Base-by-base conservation (phyloP, 2,797 vertebrate species). In the Rhadinocentrus ornatus region DNA sequence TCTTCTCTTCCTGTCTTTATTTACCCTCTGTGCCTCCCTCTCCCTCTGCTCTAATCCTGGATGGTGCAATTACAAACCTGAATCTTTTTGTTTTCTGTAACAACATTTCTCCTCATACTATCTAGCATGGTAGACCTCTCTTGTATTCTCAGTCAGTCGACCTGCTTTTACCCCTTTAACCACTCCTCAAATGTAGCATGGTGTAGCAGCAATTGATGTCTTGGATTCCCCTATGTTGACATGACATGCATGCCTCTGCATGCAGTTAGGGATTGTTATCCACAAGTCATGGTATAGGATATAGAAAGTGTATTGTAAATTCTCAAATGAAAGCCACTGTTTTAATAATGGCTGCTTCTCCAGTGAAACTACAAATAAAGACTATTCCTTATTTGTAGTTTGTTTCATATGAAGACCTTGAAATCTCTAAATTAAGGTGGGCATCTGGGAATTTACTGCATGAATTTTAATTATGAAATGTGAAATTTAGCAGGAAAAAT, bases 111-210 rank as follows among this genome's bases (percentile, higher is more conserved):
- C 66, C 65, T 88, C 88, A 78, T 88, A 75, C 73, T 69, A 88
- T 84, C 90, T 91, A 94, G 95, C 96, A 95, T 94, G 93, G 86
- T 90, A 86, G 70, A 87, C 68, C 88, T 74, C 82, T 81, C 69
- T 88, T 90, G 87, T 83, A 87, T 87, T 90, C 83, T 93, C 89
- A 85, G 75, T 71, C 80, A 81, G 81, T 80, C 50, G 73, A 85
- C 90, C 81, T 84, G 78, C 81, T 88, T 92, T 91, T 78, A 84
- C 57, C 26, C 85, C 71, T 71, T 62, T 73, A 41, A 80, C 78
- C 77, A 86, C 75, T 92, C 60, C 87, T 80, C 90, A 92, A 72
- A 93, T 89, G 72, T 84, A 80, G 87, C 83, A 91, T 90, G 86
- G 76, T 78, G 64, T 78, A 37, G 66, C 37, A 81, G 80, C 74